Percentiles rank a stretch among this genome's conserved stretches.
These are phyloP conservation scores for Pseudomyrmex dendroicus DNA, from an alignment of 1,140 invertebrate species.

Conservation along the genomic window DNA sequence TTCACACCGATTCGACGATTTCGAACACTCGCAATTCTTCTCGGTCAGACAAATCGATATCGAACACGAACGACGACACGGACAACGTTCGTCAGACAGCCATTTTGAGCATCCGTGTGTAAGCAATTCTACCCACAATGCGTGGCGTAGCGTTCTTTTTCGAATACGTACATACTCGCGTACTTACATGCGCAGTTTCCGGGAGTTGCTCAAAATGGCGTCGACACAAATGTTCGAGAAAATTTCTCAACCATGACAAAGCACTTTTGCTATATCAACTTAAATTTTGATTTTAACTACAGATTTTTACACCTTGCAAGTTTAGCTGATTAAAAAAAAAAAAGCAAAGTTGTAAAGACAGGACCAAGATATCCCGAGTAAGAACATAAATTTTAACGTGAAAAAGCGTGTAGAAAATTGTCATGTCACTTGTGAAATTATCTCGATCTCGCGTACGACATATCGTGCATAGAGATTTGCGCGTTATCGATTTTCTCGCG, in stretches of 20 bases:
- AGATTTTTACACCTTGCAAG: too few relatives aligned
- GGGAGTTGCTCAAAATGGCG: slow-evolving; percentile 23
- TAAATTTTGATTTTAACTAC: neutral
- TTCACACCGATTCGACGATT: neutral
- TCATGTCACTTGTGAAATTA: too few relatives aligned
- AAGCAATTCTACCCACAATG: slow-evolving; percentile 77
- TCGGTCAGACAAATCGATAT: neutral
- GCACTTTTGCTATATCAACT: neutral
- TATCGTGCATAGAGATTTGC: too few relatives aligned
- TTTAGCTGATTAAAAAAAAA: too few relatives aligned
- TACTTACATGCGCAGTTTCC: slow-evolving; percentile 50
- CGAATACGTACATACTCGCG: slow-evolving; percentile 35
- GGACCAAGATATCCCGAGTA: too few relatives aligned
- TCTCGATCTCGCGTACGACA: too few relatives aligned
- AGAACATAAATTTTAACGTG: too few relatives aligned
- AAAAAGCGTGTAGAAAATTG: too few relatives aligned
- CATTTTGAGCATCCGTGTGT: slow-evolving; percentile 73
- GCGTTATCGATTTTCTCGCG: neutral
- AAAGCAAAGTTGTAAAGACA: too few relatives aligned
- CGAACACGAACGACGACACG: slow-evolving; percentile 42
- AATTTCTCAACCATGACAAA: neutral
- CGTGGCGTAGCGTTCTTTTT: slow-evolving; percentile 60
- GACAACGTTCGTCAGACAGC: slow-evolving; percentile 66
- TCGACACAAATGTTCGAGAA: neutral
- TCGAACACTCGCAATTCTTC: too few relatives aligned